Evolutionary conservation across 53 echinoderm and acorn worm genomes (phyloP), one percentile per base, ranked within the genome.

Genomic region (Holothuria leucospilota): DNA sequence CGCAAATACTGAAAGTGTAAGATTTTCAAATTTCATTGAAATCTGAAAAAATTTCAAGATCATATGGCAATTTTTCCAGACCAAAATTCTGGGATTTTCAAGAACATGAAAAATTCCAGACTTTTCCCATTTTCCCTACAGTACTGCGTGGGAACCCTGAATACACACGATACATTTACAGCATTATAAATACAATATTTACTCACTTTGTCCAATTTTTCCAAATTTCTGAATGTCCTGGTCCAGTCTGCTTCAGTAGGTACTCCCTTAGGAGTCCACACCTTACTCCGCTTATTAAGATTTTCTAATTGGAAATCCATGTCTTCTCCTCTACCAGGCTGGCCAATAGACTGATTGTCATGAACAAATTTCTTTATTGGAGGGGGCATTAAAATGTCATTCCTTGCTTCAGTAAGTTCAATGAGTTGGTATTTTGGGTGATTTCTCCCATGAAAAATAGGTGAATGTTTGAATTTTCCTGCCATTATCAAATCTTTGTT

Each of bases 371-470:
- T 23, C 34, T 82, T 27, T 18, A 82, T 29, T 63, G 13, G 15
- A 30, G 63, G n/a, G 11, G 65, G 83, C 63, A 61, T 60, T 28
- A 39, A 28, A 29, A 62, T 7, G 16, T 82, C 63, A n/a, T 62
- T 82, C 16, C 42, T 63, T 62, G 34, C 41, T 42, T 84, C 84
- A 15, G 29, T 71, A 20, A 53, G 72, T 30, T 78, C 51, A n/a
- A 90, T 85, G 4, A 73, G 63, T 68, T 90, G 90, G n/a, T 90
- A 90, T 52, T 90, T 90, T 2, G 86, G 85, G 51, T 90, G 85
- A 39, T 85, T 75, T 30, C 52, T 25, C 8, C 63, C 62, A 25
- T 62, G 59, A 40, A 81, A 91, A 2, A 91, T 41, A 0, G 91
- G 82, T 1, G 70, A 51, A 49, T 86, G 86, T 25, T 56, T 81